phyloP scores from a whole-genome alignment of 2,113 vertebrate species.

The Dipodomys merriami region DNA sequence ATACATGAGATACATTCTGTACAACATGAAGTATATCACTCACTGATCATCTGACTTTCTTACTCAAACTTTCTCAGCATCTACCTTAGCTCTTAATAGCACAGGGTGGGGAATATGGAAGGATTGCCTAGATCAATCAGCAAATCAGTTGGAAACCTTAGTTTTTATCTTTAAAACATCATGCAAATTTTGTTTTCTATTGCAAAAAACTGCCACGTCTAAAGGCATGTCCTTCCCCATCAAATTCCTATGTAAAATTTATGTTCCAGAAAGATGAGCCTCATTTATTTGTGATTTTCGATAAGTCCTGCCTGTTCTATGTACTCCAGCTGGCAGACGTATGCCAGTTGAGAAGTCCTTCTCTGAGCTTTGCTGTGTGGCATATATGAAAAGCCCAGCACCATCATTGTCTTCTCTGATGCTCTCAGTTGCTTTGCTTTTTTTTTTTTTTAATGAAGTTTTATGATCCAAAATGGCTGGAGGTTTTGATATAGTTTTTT shows the following conservation, averaged over 20 bases:
- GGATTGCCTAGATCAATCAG: background rate
- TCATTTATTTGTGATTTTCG: conserved; percentile 14
- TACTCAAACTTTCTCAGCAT: background rate
- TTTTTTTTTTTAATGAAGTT: background rate
- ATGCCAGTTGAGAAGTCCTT: background rate
- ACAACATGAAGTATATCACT: background rate
- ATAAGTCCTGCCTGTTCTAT: background rate
- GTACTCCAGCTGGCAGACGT: background rate
- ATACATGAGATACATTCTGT: background rate
- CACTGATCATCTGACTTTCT: background rate
- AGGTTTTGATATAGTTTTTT: background rate
- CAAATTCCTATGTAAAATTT: conserved; percentile 38
- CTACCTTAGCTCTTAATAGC: background rate
- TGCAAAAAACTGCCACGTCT: background rate
- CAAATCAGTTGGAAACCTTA: background rate
- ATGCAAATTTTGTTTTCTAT: conserved; percentile 17
- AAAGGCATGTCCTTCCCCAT: background rate
- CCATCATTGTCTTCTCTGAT: background rate
- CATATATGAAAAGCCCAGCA: background rate
- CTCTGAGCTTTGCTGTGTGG: background rate
- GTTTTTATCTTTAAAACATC: conserved; percentile 29
- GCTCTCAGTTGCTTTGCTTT: background rate
- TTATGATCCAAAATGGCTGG: background rate
- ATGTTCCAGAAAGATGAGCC: background rate
- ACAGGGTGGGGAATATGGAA: background rate